Percentiles rank a stretch among this genome's conserved stretches.
Conservation (phyloP, 1,140 invertebrate genomes). For the Drosophila nannoptera region DNA sequence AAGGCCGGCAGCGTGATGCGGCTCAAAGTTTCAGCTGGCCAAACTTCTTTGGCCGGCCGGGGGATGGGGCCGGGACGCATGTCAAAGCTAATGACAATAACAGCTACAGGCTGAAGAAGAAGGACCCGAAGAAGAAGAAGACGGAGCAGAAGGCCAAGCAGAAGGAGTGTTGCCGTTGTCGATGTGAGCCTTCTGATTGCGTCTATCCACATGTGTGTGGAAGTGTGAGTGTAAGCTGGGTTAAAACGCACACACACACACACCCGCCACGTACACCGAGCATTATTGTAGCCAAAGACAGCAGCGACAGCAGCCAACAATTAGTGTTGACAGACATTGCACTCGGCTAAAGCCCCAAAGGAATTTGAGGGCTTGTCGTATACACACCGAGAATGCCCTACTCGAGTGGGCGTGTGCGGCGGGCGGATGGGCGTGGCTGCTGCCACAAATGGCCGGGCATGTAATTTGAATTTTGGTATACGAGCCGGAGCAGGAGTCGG, state of each 20-base stretch:
- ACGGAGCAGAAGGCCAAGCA: neutral
- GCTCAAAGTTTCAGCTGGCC: conserved; percentile 27
- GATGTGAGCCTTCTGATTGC: conserved; percentile 42
- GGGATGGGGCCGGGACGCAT: neutral
- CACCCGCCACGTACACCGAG: conserved; percentile 29
- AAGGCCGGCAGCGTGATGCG: conserved; percentile 29
- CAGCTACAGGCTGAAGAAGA: conserved; percentile 10
- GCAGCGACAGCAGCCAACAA: conserved; percentile 72
- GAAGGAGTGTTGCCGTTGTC: conserved; percentile 17
- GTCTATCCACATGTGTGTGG: conserved; percentile 16
- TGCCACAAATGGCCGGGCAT: conserved; percentile 33
- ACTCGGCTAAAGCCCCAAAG: conserved; percentile 64
- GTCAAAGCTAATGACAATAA: conserved; percentile 49
- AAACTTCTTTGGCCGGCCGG: conserved; percentile 9
- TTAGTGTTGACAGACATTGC: conserved; percentile 78
- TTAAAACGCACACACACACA: conserved; percentile 24
- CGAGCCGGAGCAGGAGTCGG: neutral
- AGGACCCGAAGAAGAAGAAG: neutral
- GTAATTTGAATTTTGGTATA: conserved; percentile 40
- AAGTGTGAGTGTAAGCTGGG: conserved; percentile 40
- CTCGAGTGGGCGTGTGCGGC: neutral
- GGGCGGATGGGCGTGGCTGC: conserved; percentile 10
- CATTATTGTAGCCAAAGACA: conserved; percentile 70
- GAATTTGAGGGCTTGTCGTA: conserved; percentile 68
- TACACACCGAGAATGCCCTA: conserved; percentile 30